phyloP scores from a whole-genome alignment of 2,113 vertebrate genomes.

The Podarcis muralis region DNA sequence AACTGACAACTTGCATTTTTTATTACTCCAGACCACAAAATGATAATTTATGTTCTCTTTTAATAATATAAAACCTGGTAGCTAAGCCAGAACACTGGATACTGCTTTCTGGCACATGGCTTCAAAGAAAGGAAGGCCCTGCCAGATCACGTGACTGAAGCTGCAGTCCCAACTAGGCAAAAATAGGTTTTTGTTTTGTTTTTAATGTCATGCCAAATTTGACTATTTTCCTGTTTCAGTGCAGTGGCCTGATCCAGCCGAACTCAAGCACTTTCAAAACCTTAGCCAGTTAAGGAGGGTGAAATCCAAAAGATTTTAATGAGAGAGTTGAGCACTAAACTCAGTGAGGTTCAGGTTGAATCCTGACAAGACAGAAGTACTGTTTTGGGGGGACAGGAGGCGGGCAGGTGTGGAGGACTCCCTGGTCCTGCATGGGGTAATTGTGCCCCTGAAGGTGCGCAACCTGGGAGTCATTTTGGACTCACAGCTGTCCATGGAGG shows the following conservation, averaged over 20 bases:
- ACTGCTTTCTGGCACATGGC: slow-evolving; percentile 29
- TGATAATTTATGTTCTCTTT: slow-evolving; percentile 57
- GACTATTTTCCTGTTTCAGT: not conserved
- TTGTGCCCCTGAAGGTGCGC: too few species aligned
- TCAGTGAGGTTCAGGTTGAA: too few species aligned
- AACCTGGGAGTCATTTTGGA: too few species aligned
- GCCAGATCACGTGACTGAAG: not conserved
- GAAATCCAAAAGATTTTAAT: not conserved
- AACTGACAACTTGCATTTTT: slow-evolving; percentile 55
- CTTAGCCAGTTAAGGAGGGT: not conserved
- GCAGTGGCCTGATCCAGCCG: not conserved
- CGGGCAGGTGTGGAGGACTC: too few species aligned
- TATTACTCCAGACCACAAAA: slow-evolving; percentile 54
- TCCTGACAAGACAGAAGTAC: too few species aligned
- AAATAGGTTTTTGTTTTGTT: not conserved
- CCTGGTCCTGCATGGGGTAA: too few species aligned
- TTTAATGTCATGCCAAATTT: not conserved
- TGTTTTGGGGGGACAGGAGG: too few species aligned
- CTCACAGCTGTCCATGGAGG: too few species aligned
- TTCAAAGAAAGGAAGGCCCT: not conserved
- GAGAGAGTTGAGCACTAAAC: not conserved
- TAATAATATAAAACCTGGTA: slow-evolving; percentile 50
- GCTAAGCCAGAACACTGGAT: slow-evolving; percentile 13
- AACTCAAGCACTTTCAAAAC: not conserved
- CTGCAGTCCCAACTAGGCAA: not conserved